Base-by-base conservation (phyloP, 2,888 invertebrate species). In the Melanostoma mellinum region DNA sequence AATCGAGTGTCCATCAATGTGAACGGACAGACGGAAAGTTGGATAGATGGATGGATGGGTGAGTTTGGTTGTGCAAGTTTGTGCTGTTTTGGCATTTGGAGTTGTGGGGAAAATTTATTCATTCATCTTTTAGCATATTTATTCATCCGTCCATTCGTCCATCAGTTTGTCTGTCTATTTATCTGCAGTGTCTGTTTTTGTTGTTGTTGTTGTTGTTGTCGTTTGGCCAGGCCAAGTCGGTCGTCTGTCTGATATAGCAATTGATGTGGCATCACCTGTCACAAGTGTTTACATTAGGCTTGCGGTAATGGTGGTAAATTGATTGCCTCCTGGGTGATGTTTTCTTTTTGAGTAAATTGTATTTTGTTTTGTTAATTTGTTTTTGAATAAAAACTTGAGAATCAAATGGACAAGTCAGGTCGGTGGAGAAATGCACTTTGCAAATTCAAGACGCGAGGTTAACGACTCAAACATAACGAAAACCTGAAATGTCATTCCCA, bases 1-100 rank as follows among this genome's bases (percentile, higher is more conserved):
- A 84, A 84, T 84, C 79, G 79, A 84, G 55, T 79, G 84, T 84
- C 79, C 79, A 71, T 84, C 84, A 84, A 84, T 84, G 78, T 48
- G 38, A 73, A 73, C 73, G 44, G 55, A 78, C 67, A 67, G 38
- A 63, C 55, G 33, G 48, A 73, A 60, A 48, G 60, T 58, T 65
- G 61, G 42, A 68, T 44, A 58, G 61, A 84, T 35, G 63, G 73
- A 44, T 67, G 67, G 40, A 67, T 46, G 46, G 20, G 56, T 9
- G 9, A 46, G 61, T 46, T 75, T 71, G 63, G 40, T 9, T 63
- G 58, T 50, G 58, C 42, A 76, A 72, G 81, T 73, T 68, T 78
- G 53, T 74, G 65, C 79, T 84, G 82, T 78, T 84, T 84, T 84
- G 82, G 73, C 78, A 84, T 77, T 77, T 79, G 35, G 36, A 74